Evolutionary conservation across 2,888 invertebrate genomes (phyloP), one percentile per base, ranked within the genome.

Genomic region (Lepidochitona cinerea): DNA sequence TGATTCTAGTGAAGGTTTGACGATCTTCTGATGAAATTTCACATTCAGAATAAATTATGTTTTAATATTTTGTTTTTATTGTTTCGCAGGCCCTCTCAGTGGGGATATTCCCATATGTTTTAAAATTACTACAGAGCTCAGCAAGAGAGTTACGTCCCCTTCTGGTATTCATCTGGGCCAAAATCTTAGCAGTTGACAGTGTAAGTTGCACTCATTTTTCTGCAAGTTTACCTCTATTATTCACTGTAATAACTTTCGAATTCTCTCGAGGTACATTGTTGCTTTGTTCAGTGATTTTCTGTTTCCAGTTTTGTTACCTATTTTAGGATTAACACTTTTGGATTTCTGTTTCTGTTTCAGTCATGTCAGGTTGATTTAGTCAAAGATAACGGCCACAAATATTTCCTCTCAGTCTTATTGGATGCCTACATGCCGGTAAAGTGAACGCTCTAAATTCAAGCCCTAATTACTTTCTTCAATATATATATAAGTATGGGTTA

Each of bases 101-200:
- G 65, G 99, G 99, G 83, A 99, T 99, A 89, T 99, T 99, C 91
- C 99, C 99, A 0, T 99, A 99, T 91, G 98, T 99, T 85, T 93
- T 99, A 72, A 98, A 98, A 92, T 92, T 99, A 83, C 93, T 99
- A 84, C 99, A 99, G 92, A 97, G 97, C 84, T 95, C 96, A 78
- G 97, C 97, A 2, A 93, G 94, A 83, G 99, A 99, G 90, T 92
- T 99, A 82, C 93, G 98, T 74, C 96, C 97, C 7, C 93, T 97
- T 75, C 93, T 99, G 84, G 97, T 99, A 64, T 98, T 98, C 91
- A 98, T 99, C 84, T 99, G 99, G 99, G 98, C 99, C 26, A 98
- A 98, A 92, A 98, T 99, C 85, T 92, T 99, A 74, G 97, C 98
- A 37, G 97, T 98, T 5, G 99, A 99, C 90, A 95, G 94, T 89